These are phyloP conservation scores for Leucophenga varia DNA, from an alignment of 1,140 invertebrate species.

Conservation along the genomic window DNA sequence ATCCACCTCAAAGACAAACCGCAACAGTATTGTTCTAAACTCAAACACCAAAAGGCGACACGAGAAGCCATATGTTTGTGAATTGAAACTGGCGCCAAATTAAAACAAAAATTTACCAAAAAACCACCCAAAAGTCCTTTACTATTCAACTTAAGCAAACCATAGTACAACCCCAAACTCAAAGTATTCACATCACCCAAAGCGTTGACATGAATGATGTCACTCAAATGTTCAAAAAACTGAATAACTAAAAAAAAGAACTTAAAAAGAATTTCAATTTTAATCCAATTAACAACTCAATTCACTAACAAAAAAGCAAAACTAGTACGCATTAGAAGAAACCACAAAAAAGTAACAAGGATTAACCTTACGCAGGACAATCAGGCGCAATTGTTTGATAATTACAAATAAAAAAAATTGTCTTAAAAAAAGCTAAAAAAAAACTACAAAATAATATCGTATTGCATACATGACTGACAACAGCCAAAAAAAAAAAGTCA, in stretches of 20 bases:
- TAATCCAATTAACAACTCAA: slow-evolving; percentile 37
- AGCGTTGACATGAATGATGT: slow-evolving; percentile 40
- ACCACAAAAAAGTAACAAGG: slow-evolving; percentile 34
- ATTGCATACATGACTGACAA: slow-evolving; percentile 29
- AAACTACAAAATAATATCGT: slow-evolving; percentile 35
- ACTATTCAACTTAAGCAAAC: no score
- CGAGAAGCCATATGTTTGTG: no score
- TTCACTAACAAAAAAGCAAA: slow-evolving; percentile 15
- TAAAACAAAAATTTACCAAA: no score
- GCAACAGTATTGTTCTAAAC: no score
- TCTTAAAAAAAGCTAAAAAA: slow-evolving; percentile 39
- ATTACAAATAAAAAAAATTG: slow-evolving; percentile 38
- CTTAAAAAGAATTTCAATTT: no score
- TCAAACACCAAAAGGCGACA: no score
- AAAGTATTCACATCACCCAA: not conserved
- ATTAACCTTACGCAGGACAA: slow-evolving; percentile 41
- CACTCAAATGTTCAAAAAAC: slow-evolving; percentile 31
- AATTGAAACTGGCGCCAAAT: not conserved
- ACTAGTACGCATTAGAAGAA: slow-evolving; percentile 32
- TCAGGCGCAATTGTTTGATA: slow-evolving; percentile 47
- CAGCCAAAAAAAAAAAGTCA: no score
- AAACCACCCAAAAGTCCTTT: no score
- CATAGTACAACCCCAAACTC: no score
- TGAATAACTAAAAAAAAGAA: no score
- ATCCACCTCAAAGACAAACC: no score